Evolutionary conservation across 2,888 invertebrate species (phyloP).

Genomic region (Rotaria macrura): DNA sequence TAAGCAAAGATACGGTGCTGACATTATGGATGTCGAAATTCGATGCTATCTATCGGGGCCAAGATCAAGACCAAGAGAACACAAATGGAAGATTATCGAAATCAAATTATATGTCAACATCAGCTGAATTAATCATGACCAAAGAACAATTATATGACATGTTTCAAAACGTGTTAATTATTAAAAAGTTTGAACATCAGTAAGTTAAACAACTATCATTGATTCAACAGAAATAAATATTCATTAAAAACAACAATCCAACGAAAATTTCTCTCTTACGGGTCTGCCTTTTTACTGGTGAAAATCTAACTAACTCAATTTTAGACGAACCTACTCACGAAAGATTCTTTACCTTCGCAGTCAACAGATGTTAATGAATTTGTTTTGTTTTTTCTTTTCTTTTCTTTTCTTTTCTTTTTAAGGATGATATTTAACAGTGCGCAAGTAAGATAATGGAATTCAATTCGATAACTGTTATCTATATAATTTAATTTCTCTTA

Average conservation of each 20-base stretch:
- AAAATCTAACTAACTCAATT: too few relatives aligned
- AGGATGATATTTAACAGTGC: slow-evolving; percentile 82
- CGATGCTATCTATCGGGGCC: slow-evolving; percentile 75
- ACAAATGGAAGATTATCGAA: slow-evolving; percentile 41
- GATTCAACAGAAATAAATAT: too few relatives aligned
- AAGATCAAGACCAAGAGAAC: slow-evolving; percentile 48
- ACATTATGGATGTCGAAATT: slow-evolving; percentile 97
- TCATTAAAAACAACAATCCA: too few relatives aligned
- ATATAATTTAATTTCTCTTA: slow-evolving; percentile 44
- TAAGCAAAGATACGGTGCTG: slow-evolving; percentile 79
- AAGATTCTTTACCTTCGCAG: too few relatives aligned
- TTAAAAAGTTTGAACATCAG: slow-evolving; percentile 99
- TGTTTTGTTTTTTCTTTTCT: too few relatives aligned
- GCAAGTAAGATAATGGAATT: slow-evolving; percentile 57
- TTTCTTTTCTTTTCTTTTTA: neutral
- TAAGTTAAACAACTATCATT: slow-evolving; percentile 39
- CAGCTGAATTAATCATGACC: slow-evolving; percentile 73
- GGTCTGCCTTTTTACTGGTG: too few relatives aligned
- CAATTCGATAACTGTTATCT: too few relatives aligned
- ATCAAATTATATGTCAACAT: slow-evolving; percentile 49
- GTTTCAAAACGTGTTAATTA: slow-evolving; percentile 95
- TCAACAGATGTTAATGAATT: too few relatives aligned
- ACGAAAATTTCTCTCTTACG: too few relatives aligned
- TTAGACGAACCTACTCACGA: too few relatives aligned
- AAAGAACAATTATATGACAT: slow-evolving; percentile 99